These are phyloP conservation scores for Lutjanus argentimaculatus DNA, from an alignment of 2,797 vertebrate species.

Conservation along the genomic window DNA sequence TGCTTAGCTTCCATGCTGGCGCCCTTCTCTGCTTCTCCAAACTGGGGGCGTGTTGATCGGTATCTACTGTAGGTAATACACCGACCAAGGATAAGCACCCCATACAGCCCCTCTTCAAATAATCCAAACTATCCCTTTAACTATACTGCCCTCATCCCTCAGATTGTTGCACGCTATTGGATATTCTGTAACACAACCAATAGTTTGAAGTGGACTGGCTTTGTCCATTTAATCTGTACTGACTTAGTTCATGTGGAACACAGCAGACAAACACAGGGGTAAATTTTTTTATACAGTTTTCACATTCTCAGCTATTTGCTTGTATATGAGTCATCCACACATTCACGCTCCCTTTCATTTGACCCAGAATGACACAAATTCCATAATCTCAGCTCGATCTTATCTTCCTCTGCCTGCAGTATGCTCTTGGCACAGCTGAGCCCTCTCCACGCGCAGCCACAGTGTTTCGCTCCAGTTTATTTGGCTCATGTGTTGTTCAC, in stretches of 20 bases:
- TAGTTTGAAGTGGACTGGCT: background rate
- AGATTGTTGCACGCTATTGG: background rate
- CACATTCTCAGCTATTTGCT: conserved; percentile 41
- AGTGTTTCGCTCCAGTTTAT: conserved; percentile 56
- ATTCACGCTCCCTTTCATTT: conserved; percentile 56
- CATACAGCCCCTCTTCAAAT: too few species aligned
- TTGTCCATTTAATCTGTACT: conserved; percentile 1
- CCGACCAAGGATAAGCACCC: too few species aligned
- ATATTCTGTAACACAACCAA: conserved; percentile 2
- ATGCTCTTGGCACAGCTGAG: conserved; percentile 61
- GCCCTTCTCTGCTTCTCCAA: too few species aligned
- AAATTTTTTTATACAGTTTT: conserved; percentile 37
- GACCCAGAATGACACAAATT: conserved; percentile 74
- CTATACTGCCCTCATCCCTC: background rate
- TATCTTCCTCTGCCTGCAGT: conserved; percentile 60
- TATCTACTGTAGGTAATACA: too few species aligned
- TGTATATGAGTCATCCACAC: conserved; percentile 52
- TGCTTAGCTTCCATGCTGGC: too few species aligned
- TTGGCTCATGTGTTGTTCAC: conserved; percentile 63
- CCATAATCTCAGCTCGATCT: conserved; percentile 63
- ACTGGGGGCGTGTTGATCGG: too few species aligned
- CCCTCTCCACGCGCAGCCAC: conserved; percentile 31
- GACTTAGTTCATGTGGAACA: conserved; percentile 12
- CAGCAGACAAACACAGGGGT: conserved; percentile 22
- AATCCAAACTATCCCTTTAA: background rate